Conservation (phyloP, 2,888 invertebrate genomes). For the Apodemia zela region DNA sequence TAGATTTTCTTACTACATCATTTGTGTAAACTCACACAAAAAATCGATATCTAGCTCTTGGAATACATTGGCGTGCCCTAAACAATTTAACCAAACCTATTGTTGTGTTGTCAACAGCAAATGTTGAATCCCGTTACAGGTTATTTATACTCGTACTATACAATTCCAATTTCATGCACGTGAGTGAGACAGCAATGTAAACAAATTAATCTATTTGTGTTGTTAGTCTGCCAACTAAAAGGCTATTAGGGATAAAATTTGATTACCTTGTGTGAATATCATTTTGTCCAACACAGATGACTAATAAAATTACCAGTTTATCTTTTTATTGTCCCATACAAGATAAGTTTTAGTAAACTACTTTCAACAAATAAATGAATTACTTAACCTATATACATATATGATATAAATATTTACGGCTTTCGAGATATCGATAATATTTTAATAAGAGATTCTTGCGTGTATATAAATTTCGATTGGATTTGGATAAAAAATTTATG, state of each 20-base stretch:
- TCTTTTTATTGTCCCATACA: no score
- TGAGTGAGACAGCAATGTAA: neutral
- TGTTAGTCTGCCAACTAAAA: neutral
- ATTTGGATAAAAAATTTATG: no score
- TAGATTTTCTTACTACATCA: no score
- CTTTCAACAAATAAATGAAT: no score
- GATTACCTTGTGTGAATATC: neutral
- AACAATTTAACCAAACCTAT: neutral
- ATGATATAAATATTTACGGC: no score
- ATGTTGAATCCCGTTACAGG: neutral
- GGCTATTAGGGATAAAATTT: neutral
- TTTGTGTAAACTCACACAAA: neutral
- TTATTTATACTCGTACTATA: neutral
- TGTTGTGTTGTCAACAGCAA: slow-evolving; percentile 9
- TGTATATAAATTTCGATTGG: no score
- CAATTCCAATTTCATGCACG: slow-evolving; percentile 3
- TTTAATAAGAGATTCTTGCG: no score
- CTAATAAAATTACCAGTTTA: no score
- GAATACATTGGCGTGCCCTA: neutral
- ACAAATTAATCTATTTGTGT: neutral
- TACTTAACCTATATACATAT: no score
- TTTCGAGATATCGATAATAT: no score
- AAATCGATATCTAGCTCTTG: neutral
- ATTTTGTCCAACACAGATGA: neutral
- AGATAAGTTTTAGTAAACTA: no score